These are phyloP conservation scores for Lepidocolaptes lacrymiger DNA, from an alignment of 2,797 vertebrate species.

Conservation along the genomic window DNA sequence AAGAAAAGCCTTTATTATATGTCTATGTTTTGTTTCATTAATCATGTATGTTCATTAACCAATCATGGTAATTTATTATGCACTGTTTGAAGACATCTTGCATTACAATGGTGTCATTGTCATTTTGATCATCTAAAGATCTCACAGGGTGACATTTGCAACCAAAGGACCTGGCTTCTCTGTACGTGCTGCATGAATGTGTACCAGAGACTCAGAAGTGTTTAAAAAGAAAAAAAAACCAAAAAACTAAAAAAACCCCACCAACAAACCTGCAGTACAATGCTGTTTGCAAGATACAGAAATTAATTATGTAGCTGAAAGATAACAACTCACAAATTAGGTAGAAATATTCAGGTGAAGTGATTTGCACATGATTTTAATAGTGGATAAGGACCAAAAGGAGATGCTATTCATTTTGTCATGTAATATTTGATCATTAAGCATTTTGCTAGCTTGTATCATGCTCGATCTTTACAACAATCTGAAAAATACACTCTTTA, in stretches of 20 bases:
- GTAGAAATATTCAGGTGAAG: constrained; percentile 60
- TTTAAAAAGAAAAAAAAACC: neutral
- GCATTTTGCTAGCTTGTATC: constrained; percentile 7
- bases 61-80: constrained; percentile 40
- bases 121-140: constrained; percentile 56
- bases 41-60: constrained; percentile 59
- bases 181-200: neutral
- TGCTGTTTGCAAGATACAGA: constrained; percentile 21
- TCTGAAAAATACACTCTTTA: neutral
- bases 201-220: neutral
- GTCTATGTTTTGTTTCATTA: constrained; percentile 60
- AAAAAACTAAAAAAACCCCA: neutral
- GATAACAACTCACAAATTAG: constrained; percentile 55
- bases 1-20: constrained; percentile 26
- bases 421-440: constrained; percentile 41
- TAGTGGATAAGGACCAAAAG: constrained; percentile 37
- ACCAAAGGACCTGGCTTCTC: neutral
- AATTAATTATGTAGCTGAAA: constrained; percentile 45
- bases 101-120: constrained; percentile 28
- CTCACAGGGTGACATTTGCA: constrained; percentile 13
- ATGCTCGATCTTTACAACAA: neutral
- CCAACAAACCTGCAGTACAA: neutral
- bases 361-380: constrained; percentile 45
- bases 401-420: constrained; percentile 18
- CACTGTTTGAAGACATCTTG: constrained; percentile 31